A percentile compares a stretch with the other conserved stretches of the same genome.
Evolutionary conservation across 30 jellyfish, hydroid and myxozoan genomes (phyloP).

Genomic region (Aurelia sp.): DNA sequence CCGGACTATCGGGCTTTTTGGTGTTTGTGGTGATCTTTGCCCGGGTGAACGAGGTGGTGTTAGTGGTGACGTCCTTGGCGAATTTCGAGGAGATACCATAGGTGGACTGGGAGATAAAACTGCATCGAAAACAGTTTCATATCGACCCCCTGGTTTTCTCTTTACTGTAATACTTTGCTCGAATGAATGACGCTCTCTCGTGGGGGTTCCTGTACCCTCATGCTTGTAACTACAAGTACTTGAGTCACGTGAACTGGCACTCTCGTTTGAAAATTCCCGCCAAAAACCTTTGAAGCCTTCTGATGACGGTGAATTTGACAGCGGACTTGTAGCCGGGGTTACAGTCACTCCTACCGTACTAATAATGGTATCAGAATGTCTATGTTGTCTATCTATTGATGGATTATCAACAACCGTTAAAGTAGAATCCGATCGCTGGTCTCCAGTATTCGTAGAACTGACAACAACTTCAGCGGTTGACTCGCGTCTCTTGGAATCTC

Average conservation of each 20-base stretch:
- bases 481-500: constrained; percentile 51
- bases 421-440: constrained; percentile 23
- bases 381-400: constrained; percentile 37
- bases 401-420: constrained; percentile 26
- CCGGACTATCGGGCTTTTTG: constrained; percentile 60
- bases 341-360: constrained; percentile 77
- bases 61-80: constrained; percentile 66
- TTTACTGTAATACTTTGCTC: constrained; percentile 67
- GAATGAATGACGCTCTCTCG: constrained; percentile 15
- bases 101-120: constrained; percentile 76
- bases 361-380: constrained; percentile 41
- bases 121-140: constrained; percentile 76
- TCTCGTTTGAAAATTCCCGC: constrained; percentile 66
- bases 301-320: constrained; percentile 52
- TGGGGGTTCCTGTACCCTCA: constrained; percentile 19
- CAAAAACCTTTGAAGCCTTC: constrained; percentile 70
- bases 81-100: constrained; percentile 26
- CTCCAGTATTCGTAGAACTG: neutral
- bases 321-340: constrained; percentile 75
- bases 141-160: constrained; percentile 65
- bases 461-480: constrained; percentile 7
- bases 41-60: constrained; percentile 70
- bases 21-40: constrained; percentile 61
- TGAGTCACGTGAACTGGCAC: constrained; percentile 73
- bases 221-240: constrained; percentile 7